A percentile compares a stretch with the other conserved stretches of the same genome.
Conservation (phyloP, 2,113 vertebrate species). For the Lepus americanus region DNA sequence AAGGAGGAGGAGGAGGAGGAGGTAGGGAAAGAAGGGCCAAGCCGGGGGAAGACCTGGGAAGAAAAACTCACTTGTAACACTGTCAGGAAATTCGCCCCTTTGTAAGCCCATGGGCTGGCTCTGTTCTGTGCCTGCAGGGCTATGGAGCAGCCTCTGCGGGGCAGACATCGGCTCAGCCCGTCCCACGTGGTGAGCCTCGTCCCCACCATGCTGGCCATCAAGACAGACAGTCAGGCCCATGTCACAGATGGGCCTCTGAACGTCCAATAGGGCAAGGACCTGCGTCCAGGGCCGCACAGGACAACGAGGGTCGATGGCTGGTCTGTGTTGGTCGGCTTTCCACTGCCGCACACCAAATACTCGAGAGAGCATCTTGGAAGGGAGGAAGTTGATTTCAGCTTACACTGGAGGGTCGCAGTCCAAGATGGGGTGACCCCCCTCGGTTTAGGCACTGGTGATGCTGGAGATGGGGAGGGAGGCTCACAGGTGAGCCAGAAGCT, state of each 20-base stretch:
- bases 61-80: neutral
- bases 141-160: rapidly evolving
- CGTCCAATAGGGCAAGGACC: neutral
- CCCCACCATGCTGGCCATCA: rapidly evolving
- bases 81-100: neutral
- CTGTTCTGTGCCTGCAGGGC: neutral
- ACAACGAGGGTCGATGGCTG: rapidly evolving
- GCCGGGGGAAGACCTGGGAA: too few species aligned
- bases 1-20: too few species aligned
- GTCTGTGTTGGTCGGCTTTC: neutral
- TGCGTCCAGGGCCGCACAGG: rapidly evolving
- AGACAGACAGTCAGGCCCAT: neutral
- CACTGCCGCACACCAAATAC: neutral
- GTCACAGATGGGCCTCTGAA: constrained; percentile 5
- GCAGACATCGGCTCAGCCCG: rapidly evolving
- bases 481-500: too few species aligned
- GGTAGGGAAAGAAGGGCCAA: neutral
- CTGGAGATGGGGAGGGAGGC: too few species aligned
- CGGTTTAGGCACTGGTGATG: too few species aligned
- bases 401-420: too few species aligned
- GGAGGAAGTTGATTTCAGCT: too few species aligned
- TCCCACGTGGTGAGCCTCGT: rapidly evolving
- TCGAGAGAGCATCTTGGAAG: too few species aligned
- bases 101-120: neutral
- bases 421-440: too few species aligned